Percentiles rank a stretch among this genome's conserved stretches.
phyloP scores from a whole-genome alignment of 2,888 invertebrate genomes.

The Geotrupes spiniger region DNA sequence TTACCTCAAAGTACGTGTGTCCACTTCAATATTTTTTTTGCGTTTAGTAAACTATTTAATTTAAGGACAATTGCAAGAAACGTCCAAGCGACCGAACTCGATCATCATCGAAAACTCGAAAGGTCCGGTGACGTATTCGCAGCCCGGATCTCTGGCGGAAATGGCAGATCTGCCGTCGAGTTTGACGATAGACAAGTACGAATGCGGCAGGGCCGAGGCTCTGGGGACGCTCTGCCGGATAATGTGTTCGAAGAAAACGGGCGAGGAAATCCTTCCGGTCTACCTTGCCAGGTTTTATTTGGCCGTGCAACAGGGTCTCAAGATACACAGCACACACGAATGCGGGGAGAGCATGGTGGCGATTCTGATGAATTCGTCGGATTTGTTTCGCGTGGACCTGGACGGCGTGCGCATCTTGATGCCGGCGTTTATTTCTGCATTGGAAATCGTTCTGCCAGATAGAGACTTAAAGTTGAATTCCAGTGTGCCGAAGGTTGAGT shows the following conservation, averaged over 20 bases:
- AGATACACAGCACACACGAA: constrained; percentile 54
- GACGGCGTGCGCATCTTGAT: constrained; percentile 90
- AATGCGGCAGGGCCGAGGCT: constrained; percentile 89
- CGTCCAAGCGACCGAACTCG: constrained; percentile 63
- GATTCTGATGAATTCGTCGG: constrained; percentile 80
- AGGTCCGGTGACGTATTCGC: constrained; percentile 56
- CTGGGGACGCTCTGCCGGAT: constrained; percentile 93
- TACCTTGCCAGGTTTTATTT: constrained; percentile 94
- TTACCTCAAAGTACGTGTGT: constrained; percentile 50
- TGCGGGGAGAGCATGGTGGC: constrained; percentile 81
- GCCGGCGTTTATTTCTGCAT: constrained; percentile 83
- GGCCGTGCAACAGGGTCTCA: constrained; percentile 82
- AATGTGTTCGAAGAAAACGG: constrained; percentile 92
- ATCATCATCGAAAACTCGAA: constrained; percentile 63
- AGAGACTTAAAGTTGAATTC: constrained; percentile 76
- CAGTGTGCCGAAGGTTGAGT: constrained; percentile 69
- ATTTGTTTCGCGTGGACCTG: constrained; percentile 86
- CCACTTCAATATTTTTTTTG: neutral
- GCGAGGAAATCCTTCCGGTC: constrained; percentile 87
- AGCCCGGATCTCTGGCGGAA: constrained; percentile 65
- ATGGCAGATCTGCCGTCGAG: constrained; percentile 66
- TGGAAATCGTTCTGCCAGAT: constrained; percentile 88
- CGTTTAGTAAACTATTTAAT: constrained; percentile 8
- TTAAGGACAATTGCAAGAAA: constrained; percentile 50
- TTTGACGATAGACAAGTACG: constrained; percentile 74